A percentile compares a stretch with the other conserved stretches of the same genome.
Evolutionary conservation across 2,888 invertebrate species (phyloP).

Genomic region (Acrocera orbiculus): DNA sequence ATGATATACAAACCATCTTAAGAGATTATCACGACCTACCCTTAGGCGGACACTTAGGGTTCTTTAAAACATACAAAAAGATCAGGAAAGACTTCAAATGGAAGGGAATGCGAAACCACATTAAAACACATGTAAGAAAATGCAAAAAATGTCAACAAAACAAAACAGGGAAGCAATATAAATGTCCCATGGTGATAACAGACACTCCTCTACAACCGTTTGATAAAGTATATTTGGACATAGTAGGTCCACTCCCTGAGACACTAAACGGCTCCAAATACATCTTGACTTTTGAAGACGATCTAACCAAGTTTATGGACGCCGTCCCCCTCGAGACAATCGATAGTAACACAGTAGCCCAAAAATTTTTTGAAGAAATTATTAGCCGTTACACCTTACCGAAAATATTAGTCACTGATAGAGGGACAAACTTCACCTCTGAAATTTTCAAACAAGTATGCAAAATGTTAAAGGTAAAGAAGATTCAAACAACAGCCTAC

Average conservation of each 20-base stretch:
- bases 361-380: slow-evolving; percentile 1
- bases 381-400: background rate
- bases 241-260: slow-evolving; percentile 3
- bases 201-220: slow-evolving; percentile 1
- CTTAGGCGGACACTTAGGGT: background rate
- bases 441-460: background rate
- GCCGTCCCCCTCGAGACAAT: background rate
- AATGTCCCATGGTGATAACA: slow-evolving; percentile 2
- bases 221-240: slow-evolving; percentile 6
- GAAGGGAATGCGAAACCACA: too few relatives aligned
- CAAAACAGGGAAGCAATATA: background rate
- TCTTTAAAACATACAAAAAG: background rate
- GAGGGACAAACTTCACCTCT: slow-evolving; percentile 2
- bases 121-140: background rate
- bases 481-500: too few relatives aligned
- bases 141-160: slow-evolving; percentile 1
- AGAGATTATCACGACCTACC: too few relatives aligned
- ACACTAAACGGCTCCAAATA: background rate
- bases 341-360: background rate
- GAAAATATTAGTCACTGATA: slow-evolving; percentile 6
- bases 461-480: too few relatives aligned
- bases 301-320: slow-evolving; percentile 2
- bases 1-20: too few relatives aligned
- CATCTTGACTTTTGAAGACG: slow-evolving; percentile 1
- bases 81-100: too few relatives aligned